Base-by-base conservation (phyloP, 35 echinoderm and acorn worm species). In the Heliocidaris erythrogramma region DNA sequence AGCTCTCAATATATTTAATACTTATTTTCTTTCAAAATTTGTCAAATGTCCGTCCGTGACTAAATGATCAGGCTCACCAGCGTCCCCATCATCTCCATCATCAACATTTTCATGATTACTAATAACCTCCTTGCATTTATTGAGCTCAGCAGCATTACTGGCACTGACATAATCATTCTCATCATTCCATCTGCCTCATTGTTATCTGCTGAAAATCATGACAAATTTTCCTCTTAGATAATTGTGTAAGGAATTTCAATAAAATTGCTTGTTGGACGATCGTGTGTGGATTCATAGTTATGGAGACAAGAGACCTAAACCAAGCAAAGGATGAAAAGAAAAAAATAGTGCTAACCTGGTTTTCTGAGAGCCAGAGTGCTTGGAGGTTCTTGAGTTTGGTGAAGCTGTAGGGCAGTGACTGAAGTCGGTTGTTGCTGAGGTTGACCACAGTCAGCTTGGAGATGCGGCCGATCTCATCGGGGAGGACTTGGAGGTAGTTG, bases 281-380 rank as follows among this genome's bases (percentile, higher is more conserved):
- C n/a, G n/a, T n/a, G n/a, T n/a, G n/a, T n/a, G n/a, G n/a, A n/a
- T n/a, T n/a, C n/a, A n/a, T n/a, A n/a, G 0, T 59, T 12, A 59
- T 12, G 9, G 53, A 59, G 16, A 12, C 53, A 59, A 59, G 53
- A 14, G 53, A 21, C 4, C 13, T 18, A 2, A 4, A 69, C 0
- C 7, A 21, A 13, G 9, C 13, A 92, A 32, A 24, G 49, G 13
- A n/a, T 30, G 24, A 48, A 1, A 92, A 42, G 48, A 13, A 6
- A 27, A 48, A 3, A 42, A 42, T 42, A n/a, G n/a, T 7, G 24
- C 92, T 85, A 50, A 99, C 98, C 96, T 99, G 98, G 65, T 99
- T 99, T 93, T 99, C 98, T 11, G 98, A 97, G 13, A 99, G 93
- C 98, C 98, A 99, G 87, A 99, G 42, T 29, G 98, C 98, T 30